Conservation (phyloP, 2,797 vertebrate genomes). For the Bovichtus variegatus region DNA sequence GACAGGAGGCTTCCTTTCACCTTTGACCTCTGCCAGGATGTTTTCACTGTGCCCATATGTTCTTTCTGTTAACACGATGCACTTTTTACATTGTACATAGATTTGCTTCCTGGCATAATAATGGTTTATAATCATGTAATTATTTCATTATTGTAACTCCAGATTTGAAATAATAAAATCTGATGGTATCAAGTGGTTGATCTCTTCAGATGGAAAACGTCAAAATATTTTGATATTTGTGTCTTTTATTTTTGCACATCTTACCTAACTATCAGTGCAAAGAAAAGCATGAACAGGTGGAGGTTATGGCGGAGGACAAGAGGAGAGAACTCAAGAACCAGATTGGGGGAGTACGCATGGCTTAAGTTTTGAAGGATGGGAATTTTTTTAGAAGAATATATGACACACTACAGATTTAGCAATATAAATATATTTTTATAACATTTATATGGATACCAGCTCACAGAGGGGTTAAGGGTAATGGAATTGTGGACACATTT, state of each 20-base stretch:
- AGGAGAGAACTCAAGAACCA: too few species aligned
- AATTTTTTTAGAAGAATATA: too few species aligned
- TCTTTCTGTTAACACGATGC: constrained; percentile 75
- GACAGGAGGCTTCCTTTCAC: constrained; percentile 25
- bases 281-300: too few species aligned
- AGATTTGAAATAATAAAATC: constrained; percentile 82
- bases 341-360: too few species aligned
- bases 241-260: background rate
- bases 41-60: constrained; percentile 45
- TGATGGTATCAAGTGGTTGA: constrained; percentile 36
- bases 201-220: constrained; percentile 4
- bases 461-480: too few species aligned
- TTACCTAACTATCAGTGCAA: too few species aligned
- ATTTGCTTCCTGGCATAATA: constrained; percentile 71
- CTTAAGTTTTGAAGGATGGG: too few species aligned
- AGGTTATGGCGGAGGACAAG: too few species aligned
- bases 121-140: constrained; percentile 74
- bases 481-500: too few species aligned
- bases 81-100: constrained; percentile 82
- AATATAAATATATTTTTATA: too few species aligned
- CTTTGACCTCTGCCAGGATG: constrained; percentile 22
- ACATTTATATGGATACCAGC: too few species aligned
- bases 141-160: constrained; percentile 82
- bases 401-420: too few species aligned
- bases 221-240: background rate